Conservation (phyloP, 2,888 invertebrate genomes). For the Cheiracanthium punctorium region DNA sequence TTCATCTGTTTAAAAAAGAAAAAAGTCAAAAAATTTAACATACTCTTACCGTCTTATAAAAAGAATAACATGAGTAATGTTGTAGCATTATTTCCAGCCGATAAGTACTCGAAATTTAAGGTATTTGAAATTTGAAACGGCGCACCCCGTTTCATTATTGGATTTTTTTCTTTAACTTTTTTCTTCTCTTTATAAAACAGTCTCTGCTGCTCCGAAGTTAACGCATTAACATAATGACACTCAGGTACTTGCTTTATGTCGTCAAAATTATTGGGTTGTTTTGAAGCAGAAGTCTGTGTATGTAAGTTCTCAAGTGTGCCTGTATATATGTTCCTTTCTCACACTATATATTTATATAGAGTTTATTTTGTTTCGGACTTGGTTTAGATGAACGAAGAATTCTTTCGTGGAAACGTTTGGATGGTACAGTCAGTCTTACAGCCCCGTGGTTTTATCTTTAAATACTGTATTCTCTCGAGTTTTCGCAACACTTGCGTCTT, state of each 20-base stretch:
- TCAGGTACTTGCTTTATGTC: constrained; percentile 16
- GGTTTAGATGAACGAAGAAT: neutral
- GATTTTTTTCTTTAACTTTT: neutral
- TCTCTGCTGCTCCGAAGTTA: constrained; percentile 2
- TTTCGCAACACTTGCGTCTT: no score
- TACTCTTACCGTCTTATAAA: neutral
- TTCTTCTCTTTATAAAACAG: neutral
- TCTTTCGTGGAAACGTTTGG: neutral
- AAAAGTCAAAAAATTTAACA: neutral
- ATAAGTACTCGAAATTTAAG: constrained; percentile 40
- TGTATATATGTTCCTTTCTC: neutral
- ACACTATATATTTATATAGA: neutral
- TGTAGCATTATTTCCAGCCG: constrained; percentile 11
- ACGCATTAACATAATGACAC: constrained; percentile 39
- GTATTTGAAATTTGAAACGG: constrained; percentile 37
- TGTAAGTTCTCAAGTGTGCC: neutral
- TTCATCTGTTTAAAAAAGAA: neutral
- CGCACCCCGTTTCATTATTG: constrained; percentile 29
- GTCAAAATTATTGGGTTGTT: constrained; percentile 54
- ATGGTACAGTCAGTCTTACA: neutral
- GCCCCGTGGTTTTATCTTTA: no score
- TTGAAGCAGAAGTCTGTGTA: neutral
- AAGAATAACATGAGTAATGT: neutral
- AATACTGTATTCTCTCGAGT: no score
- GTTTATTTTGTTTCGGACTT: constrained; percentile 19